Conservation (phyloP, 2,113 vertebrate species). For the Pycnonotus jocosus region DNA sequence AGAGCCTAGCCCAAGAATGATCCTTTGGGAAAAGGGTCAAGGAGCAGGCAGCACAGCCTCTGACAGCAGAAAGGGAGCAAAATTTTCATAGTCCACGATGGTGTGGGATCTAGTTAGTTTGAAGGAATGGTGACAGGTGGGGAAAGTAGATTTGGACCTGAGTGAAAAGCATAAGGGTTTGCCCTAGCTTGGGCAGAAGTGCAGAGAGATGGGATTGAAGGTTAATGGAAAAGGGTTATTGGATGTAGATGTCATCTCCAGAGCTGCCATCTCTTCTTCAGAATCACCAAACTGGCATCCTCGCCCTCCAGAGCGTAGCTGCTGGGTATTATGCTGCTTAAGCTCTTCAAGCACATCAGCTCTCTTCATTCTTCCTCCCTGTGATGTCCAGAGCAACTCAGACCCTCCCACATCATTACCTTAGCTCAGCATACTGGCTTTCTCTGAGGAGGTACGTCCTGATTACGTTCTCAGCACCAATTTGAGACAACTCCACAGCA, state of each 20-base stretch:
- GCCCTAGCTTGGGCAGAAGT: not conserved
- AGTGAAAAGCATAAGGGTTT: not conserved
- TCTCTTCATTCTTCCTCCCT: not conserved
- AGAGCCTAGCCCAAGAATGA: not conserved
- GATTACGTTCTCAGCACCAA: not conserved
- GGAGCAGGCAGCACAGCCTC: not conserved
- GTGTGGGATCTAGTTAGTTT: not conserved
- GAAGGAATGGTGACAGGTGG: not conserved
- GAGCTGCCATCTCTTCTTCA: constrained; percentile 1
- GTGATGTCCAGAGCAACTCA: not conserved
- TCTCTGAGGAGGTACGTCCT: not conserved
- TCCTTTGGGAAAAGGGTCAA: not conserved
- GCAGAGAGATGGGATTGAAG: not conserved
- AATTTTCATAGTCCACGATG: not conserved
- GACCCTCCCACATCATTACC: not conserved
- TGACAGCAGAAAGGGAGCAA: not conserved
- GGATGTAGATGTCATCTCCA: not conserved
- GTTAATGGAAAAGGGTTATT: not conserved
- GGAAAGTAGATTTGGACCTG: not conserved
- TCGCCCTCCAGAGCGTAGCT: not conserved
- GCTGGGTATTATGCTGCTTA: not conserved
- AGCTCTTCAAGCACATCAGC: not conserved
- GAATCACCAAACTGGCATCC: not conserved
- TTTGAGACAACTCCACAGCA: not conserved
- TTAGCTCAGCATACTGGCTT: not conserved